Conservation (phyloP, 2,888 invertebrate genomes). For the Leucania comma region DNA sequence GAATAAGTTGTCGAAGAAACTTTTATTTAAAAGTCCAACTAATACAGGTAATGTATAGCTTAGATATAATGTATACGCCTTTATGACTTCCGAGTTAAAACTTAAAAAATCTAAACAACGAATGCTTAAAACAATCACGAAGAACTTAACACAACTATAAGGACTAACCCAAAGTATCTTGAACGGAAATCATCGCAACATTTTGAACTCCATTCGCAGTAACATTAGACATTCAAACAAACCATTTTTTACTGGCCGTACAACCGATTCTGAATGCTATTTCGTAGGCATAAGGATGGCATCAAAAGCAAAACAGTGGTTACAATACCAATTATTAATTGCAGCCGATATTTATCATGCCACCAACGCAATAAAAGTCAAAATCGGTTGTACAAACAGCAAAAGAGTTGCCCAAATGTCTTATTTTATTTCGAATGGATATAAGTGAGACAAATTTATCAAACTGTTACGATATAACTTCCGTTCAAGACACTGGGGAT, state of each 20-base stretch:
- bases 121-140: slow-evolving; percentile 40
- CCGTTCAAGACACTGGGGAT: not conserved
- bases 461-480: not conserved
- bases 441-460: not conserved
- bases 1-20: not conserved
- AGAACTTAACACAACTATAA: slow-evolving; percentile 29
- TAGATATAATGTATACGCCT: not conserved
- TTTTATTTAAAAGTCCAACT: not conserved
- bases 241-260: too few species aligned
- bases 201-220: too few species aligned
- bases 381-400: too few species aligned
- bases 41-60: not conserved
- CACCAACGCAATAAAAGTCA: too few species aligned
- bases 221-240: too few species aligned
- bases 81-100: slow-evolving; percentile 10
- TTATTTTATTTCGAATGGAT: too few species aligned
- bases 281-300: too few species aligned
- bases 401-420: too few species aligned
- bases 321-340: too few species aligned
- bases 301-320: too few species aligned
- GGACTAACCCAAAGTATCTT: not conserved
- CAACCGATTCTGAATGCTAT: too few species aligned
- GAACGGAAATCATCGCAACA: not conserved
- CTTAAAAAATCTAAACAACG: slow-evolving; percentile 48
- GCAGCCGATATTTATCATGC: too few species aligned